Conservation (phyloP, 1,140 invertebrate genomes). For the Drosophila erecta region DNA sequence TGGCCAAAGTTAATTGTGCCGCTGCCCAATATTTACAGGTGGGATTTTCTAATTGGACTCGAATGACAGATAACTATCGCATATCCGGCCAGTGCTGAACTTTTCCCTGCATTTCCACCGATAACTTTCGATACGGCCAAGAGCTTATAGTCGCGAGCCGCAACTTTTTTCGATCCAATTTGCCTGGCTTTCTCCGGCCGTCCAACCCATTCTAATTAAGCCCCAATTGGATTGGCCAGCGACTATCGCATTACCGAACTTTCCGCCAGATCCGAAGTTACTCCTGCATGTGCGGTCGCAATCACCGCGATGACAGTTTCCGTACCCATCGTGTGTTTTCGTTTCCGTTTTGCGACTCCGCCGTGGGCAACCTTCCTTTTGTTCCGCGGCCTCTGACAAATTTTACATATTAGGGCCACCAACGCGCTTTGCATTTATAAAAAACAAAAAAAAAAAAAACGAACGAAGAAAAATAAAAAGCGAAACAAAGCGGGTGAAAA, state of each 20-base stretch:
- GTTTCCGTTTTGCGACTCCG: constrained; percentile 12
- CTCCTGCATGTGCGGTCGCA: constrained; percentile 56
- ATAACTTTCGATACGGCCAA: constrained; percentile 16
- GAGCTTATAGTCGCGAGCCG: constrained; percentile 19
- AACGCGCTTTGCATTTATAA: constrained; percentile 74
- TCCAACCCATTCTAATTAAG: constrained; percentile 37
- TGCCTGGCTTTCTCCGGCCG: constrained; percentile 7
- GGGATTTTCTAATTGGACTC: constrained; percentile 47
- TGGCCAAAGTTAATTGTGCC: constrained; percentile 56
- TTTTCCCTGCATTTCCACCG: constrained; percentile 6
- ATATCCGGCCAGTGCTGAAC: background rate
- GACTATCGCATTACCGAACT: constrained; percentile 50
- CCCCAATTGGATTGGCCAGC: constrained; percentile 35
- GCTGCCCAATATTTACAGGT: constrained; percentile 56
- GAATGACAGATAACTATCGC: constrained; percentile 44
- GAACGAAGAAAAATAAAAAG: constrained; percentile 4
- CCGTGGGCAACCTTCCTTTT: constrained; percentile 49
- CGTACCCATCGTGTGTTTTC: constrained; percentile 35
- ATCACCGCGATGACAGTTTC: constrained; percentile 74
- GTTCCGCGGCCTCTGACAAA: constrained; percentile 41
- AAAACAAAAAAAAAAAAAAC: constrained; percentile 7
- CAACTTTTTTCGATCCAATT: constrained; percentile 40
- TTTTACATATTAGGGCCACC: constrained; percentile 68
- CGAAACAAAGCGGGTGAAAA: constrained; percentile 2
- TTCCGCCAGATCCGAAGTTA: constrained; percentile 46